Evolutionary conservation across 2,888 invertebrate species (phyloP).

Genomic region (Bugula neritina): DNA sequence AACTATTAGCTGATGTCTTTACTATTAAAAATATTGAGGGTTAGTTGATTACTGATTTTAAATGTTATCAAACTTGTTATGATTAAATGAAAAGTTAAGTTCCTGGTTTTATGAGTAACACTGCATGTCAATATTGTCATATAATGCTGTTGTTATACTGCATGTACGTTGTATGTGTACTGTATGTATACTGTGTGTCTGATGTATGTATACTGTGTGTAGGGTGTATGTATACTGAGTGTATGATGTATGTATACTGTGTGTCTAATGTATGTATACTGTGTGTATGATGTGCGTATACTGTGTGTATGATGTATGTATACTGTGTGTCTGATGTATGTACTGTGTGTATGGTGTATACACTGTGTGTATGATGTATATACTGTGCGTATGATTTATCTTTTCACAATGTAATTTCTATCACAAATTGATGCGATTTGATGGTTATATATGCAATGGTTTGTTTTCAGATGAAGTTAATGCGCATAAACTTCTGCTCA

Average conservation of each 20-base stretch:
- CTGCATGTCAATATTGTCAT: too few relatives aligned
- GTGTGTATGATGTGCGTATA: too few relatives aligned
- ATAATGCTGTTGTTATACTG: too few relatives aligned
- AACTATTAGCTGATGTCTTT: not conserved
- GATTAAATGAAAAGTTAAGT: too few relatives aligned
- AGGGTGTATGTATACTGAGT: too few relatives aligned
- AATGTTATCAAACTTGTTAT: not conserved
- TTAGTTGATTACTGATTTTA: not conserved
- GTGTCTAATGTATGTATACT: not conserved
- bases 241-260: not conserved
- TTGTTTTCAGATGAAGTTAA: slow-evolving; percentile 7
- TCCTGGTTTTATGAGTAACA: too few relatives aligned
- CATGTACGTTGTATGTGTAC: too few relatives aligned
- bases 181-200: too few relatives aligned
- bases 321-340: too few relatives aligned
- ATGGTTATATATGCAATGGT: not conserved
- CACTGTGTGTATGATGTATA: not conserved
- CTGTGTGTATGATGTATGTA: too few relatives aligned
- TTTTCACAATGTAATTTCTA: not conserved
- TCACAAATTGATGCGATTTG: not conserved
- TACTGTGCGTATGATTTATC: not conserved
- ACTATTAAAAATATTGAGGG: not conserved
- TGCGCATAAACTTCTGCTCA: not conserved
- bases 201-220: too few relatives aligned
- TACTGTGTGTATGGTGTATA: too few relatives aligned